Evolutionary conservation across 2,888 invertebrate genomes (phyloP), one percentile per base, ranked within the genome.

Genomic region (Notodonta ziczac): DNA sequence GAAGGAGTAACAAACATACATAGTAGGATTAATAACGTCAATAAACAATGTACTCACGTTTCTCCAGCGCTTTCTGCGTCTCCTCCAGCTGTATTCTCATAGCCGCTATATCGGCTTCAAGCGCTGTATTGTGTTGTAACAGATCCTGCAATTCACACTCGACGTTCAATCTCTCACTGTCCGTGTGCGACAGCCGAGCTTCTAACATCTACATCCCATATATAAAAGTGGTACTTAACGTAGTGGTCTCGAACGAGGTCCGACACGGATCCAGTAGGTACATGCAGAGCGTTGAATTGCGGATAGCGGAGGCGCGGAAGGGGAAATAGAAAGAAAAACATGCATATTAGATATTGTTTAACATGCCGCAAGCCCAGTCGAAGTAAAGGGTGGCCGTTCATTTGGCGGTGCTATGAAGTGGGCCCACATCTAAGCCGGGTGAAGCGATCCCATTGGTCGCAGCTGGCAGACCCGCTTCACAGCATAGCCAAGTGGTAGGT

Each of bases 101-200:
- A 55, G 94, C 92, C 51, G 87, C 89, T 67, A 96, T 85, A 82
- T 95, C 94, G 14, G 92, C 92, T 76, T 96, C 95, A 56, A 96
- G 85, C 64, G 95, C 94, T 68, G 95, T 94, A 84, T 96, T 96
- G 82, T 96, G 96, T 79, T 95, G 94, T 66, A 95, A 88, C 67
- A 96, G 86, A 78, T 95, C 96, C 89, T 96, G 95, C 66, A 87
- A 86, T 84, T 87, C 87, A 85, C 83, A 86, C 91, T 96, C 96
- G 24, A 96, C 91, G 61, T 90, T 94, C 81, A 95, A 91, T 88
- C 95, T 95, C 83, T 96, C 95, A 63, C 93, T 94, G 61, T 95
- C 94, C 53, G 95, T 93, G 82, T 95, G 95, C 70, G 94, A 95
- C 67, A 96, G 90, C 84, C 95, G 95, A 77, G 94, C 94, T 72